These are phyloP conservation scores for Dastarcus helophoroides DNA, from an alignment of 2,888 invertebrate genomes.

Conservation along the genomic window DNA sequence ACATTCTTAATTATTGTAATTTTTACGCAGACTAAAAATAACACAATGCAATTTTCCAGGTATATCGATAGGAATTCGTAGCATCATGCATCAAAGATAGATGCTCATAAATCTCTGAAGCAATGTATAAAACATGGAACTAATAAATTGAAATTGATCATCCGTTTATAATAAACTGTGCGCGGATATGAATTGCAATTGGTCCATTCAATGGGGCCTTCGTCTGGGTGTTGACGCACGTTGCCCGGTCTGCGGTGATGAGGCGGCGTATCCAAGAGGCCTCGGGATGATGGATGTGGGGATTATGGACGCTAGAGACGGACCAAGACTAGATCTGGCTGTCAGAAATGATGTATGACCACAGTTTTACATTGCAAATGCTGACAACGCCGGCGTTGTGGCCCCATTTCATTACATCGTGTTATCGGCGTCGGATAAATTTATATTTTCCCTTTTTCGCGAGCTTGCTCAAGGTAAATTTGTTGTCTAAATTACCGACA, in stretches of 20 bases:
- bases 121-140: conserved; percentile 9
- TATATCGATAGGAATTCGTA: too few relatives aligned
- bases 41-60: too few relatives aligned
- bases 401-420: too few relatives aligned
- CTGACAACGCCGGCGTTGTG: conserved; percentile 4
- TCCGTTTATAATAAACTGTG: conserved; percentile 22
- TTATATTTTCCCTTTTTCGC: too few relatives aligned
- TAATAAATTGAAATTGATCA: conserved; percentile 22
- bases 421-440: too few relatives aligned
- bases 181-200: conserved; percentile 23
- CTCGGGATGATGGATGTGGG: conserved; percentile 33
- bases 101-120: too few relatives aligned
- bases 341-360: conserved; percentile 32
- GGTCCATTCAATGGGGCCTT: conserved; percentile 18
- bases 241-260: conserved; percentile 1
- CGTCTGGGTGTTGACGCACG: conserved; percentile 17
- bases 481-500: too few relatives aligned
- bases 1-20: too few relatives aligned
- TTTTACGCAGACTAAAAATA: too few relatives aligned
- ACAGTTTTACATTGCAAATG: conserved; percentile 26
- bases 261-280: conserved; percentile 14
- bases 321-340: conserved; percentile 33
- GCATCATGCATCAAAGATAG: too few relatives aligned
- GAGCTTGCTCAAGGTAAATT: too few relatives aligned
- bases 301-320: conserved; percentile 30